Evolutionary conservation across 1,140 invertebrate species (phyloP).

Genomic region (Drosophila suzukii): DNA sequence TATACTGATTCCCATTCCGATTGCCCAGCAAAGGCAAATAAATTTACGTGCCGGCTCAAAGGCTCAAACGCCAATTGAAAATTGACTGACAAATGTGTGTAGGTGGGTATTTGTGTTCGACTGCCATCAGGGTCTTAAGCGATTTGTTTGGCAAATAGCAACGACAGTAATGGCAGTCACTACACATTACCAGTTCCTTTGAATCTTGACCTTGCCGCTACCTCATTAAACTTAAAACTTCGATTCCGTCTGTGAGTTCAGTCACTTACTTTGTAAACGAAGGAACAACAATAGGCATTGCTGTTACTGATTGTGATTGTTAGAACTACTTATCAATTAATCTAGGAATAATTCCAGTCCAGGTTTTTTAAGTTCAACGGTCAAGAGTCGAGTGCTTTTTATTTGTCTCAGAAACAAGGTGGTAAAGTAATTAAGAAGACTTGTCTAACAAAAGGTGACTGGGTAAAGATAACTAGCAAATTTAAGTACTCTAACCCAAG

Average conservation of each 20-base stretch:
- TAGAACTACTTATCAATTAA: conserved; percentile 68
- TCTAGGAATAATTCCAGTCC: conserved; percentile 7
- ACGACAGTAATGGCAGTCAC: conserved; percentile 12
- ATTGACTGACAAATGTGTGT: conserved; percentile 79
- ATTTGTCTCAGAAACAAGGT: conserved; percentile 13
- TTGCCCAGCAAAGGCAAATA: conserved; percentile 63
- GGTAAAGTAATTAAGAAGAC: not conserved
- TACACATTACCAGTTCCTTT: conserved; percentile 15
- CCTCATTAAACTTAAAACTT: conserved; percentile 6
- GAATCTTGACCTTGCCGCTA: conserved; percentile 26
- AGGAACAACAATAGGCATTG: conserved; percentile 1
- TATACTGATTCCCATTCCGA: conserved; percentile 51
- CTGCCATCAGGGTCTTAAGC: conserved; percentile 40
- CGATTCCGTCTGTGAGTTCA: conserved; percentile 12
- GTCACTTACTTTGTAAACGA: not conserved
- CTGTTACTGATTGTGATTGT: conserved; percentile 56
- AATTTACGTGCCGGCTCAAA: conserved; percentile 76
- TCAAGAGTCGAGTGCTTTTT: not conserved
- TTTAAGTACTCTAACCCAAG: not conserved
- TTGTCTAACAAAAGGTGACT: not conserved
- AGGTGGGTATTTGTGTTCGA: conserved; percentile 21
- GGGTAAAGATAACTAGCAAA: too few relatives aligned
- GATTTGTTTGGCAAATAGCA: conserved; percentile 31
- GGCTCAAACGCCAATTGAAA: conserved; percentile 65
- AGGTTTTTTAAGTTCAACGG: conserved; percentile 33